A percentile compares a stretch with the other conserved stretches of the same genome.
Conservation (phyloP, 2,888 invertebrate species). For the Orchesella flavescens region DNA sequence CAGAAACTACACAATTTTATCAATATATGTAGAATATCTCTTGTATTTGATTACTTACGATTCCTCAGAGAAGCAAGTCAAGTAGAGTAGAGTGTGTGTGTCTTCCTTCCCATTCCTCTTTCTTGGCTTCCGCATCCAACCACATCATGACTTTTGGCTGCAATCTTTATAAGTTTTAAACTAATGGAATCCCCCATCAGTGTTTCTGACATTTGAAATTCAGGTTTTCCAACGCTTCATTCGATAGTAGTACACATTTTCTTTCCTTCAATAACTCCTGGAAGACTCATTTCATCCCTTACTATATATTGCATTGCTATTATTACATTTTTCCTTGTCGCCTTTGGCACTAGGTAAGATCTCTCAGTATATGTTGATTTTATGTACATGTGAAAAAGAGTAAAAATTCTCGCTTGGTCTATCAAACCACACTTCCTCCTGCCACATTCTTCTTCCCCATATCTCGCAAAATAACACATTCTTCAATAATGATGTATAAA, state of each 20-base stretch:
- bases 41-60: conserved; percentile 5
- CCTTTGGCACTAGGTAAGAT: conserved; percentile 10
- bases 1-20: conserved; percentile 1
- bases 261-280: neutral
- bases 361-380: neutral
- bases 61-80: neutral
- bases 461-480: conserved; percentile 23
- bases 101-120: neutral
- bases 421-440: neutral
- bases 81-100: neutral
- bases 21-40: too few species aligned
- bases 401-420: conserved; percentile 11
- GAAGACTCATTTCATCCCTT: neutral
- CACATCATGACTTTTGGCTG: conserved; percentile 30
- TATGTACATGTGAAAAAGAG: conserved; percentile 1
- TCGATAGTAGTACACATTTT: neutral
- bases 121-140: conserved; percentile 30
- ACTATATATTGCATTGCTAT: neutral
- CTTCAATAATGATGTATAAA: conserved; percentile 49
- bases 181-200: conserved; percentile 24
- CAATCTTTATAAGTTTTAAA: conserved; percentile 36
- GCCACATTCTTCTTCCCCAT: conserved; percentile 6
- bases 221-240: neutral
- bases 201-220: conserved; percentile 26
- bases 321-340: conserved; percentile 16